Conservation (phyloP, 53 echinoderm and acorn worm species). For the Mesocentrotus franciscanus region DNA sequence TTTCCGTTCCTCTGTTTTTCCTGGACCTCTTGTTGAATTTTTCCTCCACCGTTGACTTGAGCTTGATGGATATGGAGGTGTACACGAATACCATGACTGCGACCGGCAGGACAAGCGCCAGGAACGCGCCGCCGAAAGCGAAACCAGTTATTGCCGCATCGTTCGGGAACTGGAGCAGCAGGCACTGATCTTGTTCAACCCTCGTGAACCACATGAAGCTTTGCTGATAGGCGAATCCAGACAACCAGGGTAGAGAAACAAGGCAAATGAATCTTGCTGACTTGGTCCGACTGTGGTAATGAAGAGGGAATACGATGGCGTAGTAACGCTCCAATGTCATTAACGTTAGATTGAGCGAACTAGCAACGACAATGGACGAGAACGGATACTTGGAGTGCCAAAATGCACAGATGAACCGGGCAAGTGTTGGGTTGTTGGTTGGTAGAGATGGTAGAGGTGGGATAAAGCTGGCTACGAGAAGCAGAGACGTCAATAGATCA, state of each 20-base stretch:
- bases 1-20: neutral
- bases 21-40: neutral
- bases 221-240: conserved; percentile 10
- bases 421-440: neutral
- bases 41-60: neutral
- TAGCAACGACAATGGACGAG: neutral
- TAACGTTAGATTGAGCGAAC: conserved; percentile 39
- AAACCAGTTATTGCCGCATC: neutral
- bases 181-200: neutral
- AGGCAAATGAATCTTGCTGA: neutral
- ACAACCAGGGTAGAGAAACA: conserved; percentile 19
- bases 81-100: conserved; percentile 42
- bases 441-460: conserved; percentile 30
- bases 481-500: conserved; percentile 18
- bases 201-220: neutral
- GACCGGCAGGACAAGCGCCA: neutral
- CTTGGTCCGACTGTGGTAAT: neutral
- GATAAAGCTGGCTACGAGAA: conserved; percentile 11
- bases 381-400: conserved; percentile 56
- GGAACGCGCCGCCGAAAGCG: neutral
- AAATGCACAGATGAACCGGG: conserved; percentile 50
- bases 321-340: conserved; percentile 55
- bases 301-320: conserved; percentile 39
- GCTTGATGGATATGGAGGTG: neutral
- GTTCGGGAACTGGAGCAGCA: neutral